Evolutionary conservation across 1,140 invertebrate genomes (phyloP), one percentile per base, ranked within the genome.

Genomic region (Conus betulinus): DNA sequence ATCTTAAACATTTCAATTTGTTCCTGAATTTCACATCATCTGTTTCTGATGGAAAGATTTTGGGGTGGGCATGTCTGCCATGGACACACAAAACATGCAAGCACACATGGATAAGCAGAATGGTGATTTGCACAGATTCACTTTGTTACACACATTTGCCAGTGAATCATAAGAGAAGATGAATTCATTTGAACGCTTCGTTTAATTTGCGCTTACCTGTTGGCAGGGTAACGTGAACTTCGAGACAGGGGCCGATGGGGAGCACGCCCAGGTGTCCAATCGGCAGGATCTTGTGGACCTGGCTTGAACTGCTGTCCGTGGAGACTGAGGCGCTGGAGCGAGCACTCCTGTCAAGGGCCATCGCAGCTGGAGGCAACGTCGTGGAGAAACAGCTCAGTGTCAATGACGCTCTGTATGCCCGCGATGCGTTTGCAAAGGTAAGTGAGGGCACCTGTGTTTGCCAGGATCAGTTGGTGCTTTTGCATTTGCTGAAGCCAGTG

Each of bases 301-400:
- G 23, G 96, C 97, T n/a, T 5, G 94, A 96, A 91, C 96, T 98
- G 82, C 95, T 99, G 11, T 96, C 97, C 39, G 97, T 99, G 51
- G 96, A 97, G 23, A 96, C 96, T 88, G 95, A 96, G 15, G 97
- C 97, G n/a, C 95, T 99, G 13, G 96, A 96, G 53, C 96, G 96
- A 55, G 97, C 98, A 1, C 95, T 99, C 90, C 98, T 97, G 89
- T 97, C 97, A 90, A 96, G 98, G 88, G 97, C 98, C 52, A 98
- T 99, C 92, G 98, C 98, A 5, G 98, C 98, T 0, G 97, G 98
- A 85, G 98, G 98, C 5, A 98, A 99, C 95, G 97, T 99, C 5
- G 98, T 99, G 96, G 97, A 97, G 94, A 99, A 99, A 96, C 97
- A 97, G 89, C 98, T 99, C 92, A 98, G 97, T 86, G 96, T 97